These are phyloP conservation scores for Coracopsis vasa DNA, from an alignment of 2,113 vertebrate species.

Conservation along the genomic window DNA sequence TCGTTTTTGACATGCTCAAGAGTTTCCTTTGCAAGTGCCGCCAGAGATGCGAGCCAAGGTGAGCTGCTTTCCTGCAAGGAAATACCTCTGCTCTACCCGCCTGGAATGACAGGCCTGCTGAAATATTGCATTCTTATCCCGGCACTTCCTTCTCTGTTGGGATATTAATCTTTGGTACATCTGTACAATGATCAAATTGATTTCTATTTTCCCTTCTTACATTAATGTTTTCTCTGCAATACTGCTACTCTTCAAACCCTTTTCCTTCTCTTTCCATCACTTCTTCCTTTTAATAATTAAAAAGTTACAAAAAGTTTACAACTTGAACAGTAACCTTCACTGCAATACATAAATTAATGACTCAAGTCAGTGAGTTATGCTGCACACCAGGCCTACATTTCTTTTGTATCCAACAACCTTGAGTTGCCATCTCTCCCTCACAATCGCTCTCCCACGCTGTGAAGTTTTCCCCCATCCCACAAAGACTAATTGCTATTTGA, in stretches of 20 bases:
- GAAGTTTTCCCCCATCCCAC: background rate
- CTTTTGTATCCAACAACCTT: background rate
- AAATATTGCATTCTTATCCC: background rate
- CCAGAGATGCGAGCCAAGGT: background rate
- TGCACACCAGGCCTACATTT: background rate
- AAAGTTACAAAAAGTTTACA: background rate
- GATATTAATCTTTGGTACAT: background rate
- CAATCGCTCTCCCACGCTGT: fast-evolving
- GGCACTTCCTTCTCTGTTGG: background rate
- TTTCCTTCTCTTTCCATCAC: background rate
- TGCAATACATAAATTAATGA: background rate
- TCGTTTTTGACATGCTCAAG: background rate
- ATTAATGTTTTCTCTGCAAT: fast-evolving
- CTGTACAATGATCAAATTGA: background rate
- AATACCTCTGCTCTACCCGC: background rate
- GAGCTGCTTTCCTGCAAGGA: background rate
- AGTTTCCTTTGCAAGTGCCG: background rate
- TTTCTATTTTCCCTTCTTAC: background rate
- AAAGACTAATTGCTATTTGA: background rate
- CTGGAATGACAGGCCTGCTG: background rate
- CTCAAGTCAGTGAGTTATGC: background rate
- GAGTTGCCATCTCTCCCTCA: background rate
- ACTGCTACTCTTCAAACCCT: background rate
- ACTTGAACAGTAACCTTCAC: background rate
- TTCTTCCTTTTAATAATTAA: background rate